These are phyloP conservation scores for Eudemis profundana DNA, from an alignment of 2,888 invertebrate species.

Conservation along the genomic window DNA sequence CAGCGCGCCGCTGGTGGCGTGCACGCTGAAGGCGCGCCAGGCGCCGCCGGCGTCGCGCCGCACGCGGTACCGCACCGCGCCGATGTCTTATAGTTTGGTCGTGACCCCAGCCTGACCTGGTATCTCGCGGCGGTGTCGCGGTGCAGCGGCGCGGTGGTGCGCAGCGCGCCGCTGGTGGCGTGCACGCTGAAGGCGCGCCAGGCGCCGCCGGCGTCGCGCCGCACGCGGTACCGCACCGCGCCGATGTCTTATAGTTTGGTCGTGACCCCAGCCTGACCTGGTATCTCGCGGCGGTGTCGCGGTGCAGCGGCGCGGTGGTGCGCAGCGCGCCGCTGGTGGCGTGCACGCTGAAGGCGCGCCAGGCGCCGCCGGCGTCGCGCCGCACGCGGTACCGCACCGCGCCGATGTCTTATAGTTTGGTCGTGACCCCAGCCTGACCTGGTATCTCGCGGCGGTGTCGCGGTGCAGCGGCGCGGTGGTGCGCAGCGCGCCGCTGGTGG, in stretches of 20 bases:
- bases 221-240: not conserved
- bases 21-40: conserved; percentile 29
- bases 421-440: not conserved
- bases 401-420: no score
- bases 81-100: no score
- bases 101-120: not conserved
- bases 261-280: not conserved
- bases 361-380: conserved; percentile 12
- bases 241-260: no score
- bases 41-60: conserved; percentile 8
- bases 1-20: conserved; percentile 30
- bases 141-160: conserved; percentile 15
- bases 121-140: conserved; percentile 5
- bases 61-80: not conserved
- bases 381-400: not conserved
- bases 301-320: conserved; percentile 15
- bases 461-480: conserved; percentile 18
- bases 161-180: conserved; percentile 29
- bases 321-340: conserved; percentile 29
- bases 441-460: conserved; percentile 1
- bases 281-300: conserved; percentile 2
- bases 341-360: conserved; percentile 30
- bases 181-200: conserved; percentile 30
- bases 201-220: conserved; percentile 8
- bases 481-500: conserved; percentile 28